These are phyloP conservation scores for Eidolon dupreanum DNA, from an alignment of 2,797 vertebrate genomes.

Conservation along the genomic window DNA sequence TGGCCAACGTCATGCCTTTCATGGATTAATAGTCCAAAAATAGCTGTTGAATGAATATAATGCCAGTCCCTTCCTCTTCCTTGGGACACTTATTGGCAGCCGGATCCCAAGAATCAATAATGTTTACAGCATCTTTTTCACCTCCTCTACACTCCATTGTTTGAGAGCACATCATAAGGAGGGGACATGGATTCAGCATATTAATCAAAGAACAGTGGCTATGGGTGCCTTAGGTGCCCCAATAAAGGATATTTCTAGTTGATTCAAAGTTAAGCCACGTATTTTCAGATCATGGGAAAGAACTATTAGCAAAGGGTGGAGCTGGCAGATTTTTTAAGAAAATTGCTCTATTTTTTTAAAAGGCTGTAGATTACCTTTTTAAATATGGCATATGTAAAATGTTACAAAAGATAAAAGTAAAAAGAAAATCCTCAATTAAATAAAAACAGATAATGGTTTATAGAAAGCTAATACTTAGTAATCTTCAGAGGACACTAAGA, in stretches of 20 bases:
- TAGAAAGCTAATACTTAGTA: background rate
- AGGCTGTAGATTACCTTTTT: background rate
- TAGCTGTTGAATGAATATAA: background rate
- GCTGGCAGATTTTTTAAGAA: constrained; percentile 18
- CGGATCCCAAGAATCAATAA: background rate
- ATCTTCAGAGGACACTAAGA: background rate
- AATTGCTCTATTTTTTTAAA: background rate
- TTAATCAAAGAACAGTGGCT: background rate
- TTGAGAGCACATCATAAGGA: background rate
- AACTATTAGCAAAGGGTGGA: background rate
- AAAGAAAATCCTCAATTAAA: constrained; percentile 43
- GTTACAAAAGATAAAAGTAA: background rate
- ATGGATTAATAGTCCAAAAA: background rate
- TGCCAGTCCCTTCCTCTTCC: background rate
- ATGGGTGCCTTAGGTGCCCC: background rate
- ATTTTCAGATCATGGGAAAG: background rate
- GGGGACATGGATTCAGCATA: background rate
- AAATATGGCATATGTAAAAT: background rate
- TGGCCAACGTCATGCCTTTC: background rate
- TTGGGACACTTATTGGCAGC: background rate
- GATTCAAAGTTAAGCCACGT: background rate
- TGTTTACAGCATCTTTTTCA: background rate
- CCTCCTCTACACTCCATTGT: background rate
- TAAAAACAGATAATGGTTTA: background rate
- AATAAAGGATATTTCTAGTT: background rate